Evolutionary conservation across 2,113 vertebrate species (phyloP), one percentile per base, ranked within the genome.

Genomic region (Leptodactylus fuscus): DNA sequence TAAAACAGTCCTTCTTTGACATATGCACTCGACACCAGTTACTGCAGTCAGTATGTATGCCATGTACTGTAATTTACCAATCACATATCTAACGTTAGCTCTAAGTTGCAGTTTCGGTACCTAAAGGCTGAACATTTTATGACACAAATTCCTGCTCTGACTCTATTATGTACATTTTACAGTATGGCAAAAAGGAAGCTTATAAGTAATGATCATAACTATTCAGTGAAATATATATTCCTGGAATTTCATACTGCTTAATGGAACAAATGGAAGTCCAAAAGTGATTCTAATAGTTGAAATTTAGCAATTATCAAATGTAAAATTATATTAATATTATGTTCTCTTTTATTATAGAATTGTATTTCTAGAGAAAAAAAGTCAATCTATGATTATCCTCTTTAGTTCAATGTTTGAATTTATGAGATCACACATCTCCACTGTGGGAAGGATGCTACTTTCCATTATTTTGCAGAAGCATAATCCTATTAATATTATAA

Each of bases 241-340:
- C 29, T 62, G 8, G 15, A 29, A 32, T 74, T 74, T 48, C n/a
- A 29, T 29, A 22, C n/a, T 81, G 22, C 38, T 27, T 44, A 65
- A 34, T 65, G 44, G 10, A 67, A 34, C 41, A 65, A 81, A 27
- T 67, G 29, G 24, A 46, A 81, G 8, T 38, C 20, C 24, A 81
- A 27, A 46, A 48, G 38, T 48, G 15, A 27, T 67, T 15, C 15
- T 46, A 48, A n/a, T 16, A 29, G 58, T 81, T 22, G 24, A 15
- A 81, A 46, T 65, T 62, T 65, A 16, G n/a, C 78, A 81, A 81
- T 81, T 81, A 67, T 81, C 8, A 81, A 29, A 60, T 24, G 27
- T 48, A 11, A n/a, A 67, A 81, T 74, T 46, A 29, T 48, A 74
- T 46, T 27, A 29, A 29, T 65, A 10, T 16, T 65, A 15, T 16